A percentile compares a stretch with the other conserved stretches of the same genome.
Evolutionary conservation across 2,113 vertebrate species (phyloP).

Genomic region (Albula goreensis): DNA sequence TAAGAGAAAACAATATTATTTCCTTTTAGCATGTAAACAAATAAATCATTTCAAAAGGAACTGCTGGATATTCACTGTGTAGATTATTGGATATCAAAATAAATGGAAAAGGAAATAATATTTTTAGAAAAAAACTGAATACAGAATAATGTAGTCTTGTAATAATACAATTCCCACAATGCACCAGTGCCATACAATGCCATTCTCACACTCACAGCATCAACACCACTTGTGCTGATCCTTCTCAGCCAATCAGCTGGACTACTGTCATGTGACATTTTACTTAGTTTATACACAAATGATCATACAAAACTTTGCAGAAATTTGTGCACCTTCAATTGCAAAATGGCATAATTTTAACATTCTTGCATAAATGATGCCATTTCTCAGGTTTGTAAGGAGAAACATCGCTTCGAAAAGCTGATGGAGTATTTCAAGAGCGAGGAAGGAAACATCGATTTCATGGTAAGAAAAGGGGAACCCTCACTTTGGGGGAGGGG

Average conservation of each 20-base stretch:
- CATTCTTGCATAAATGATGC: neutral
- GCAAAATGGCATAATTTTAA: neutral
- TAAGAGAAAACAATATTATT: too few species aligned
- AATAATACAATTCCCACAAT: neutral
- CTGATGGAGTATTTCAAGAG: conserved; percentile 95
- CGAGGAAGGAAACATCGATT: conserved; percentile 96
- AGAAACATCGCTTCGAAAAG: conserved; percentile 93
- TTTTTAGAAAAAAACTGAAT: neutral
- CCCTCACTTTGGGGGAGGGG: neutral
- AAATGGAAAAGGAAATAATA: too few species aligned
- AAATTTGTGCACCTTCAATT: neutral
- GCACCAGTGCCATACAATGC: neutral
- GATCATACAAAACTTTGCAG: too few species aligned
- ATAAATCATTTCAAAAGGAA: too few species aligned
- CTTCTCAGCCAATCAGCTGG: neutral
- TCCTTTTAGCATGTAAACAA: too few species aligned
- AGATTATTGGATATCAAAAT: too few species aligned
- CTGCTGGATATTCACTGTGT: too few species aligned
- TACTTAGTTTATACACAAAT: neutral
- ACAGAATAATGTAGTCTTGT: too few species aligned
- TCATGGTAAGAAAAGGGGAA: conserved; percentile 77
- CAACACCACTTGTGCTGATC: neutral
- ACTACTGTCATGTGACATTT: too few species aligned
- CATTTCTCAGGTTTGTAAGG: conserved; percentile 85
- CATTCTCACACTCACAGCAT: neutral